Evolutionary conservation across 2,113 vertebrate species (phyloP), one percentile per base, ranked within the genome.

Genomic region (Prinia subflava): DNA sequence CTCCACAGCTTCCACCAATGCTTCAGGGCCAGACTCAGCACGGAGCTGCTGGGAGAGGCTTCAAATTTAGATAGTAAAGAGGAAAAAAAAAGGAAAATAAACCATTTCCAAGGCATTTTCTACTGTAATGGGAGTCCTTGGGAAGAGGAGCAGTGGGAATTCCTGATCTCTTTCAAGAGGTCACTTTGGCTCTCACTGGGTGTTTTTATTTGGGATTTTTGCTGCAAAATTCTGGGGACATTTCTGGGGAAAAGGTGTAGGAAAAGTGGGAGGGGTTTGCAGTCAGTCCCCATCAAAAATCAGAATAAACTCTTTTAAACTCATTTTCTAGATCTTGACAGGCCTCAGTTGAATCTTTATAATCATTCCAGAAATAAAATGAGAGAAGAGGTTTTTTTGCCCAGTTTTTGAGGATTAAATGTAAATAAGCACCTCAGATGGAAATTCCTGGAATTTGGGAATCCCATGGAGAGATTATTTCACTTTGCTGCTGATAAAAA

Each of bases 361-460:
- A 5, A 39, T 33, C 47, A 5, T 68, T 47, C 50, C 67, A 62
- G 71, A n/a, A 53, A 28, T 15, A 53, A 76, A 82, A 57, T 2
- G 8, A 50, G 5, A 13, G 27, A 25, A 56, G 3, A 8, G 9
- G 5, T 0, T 1, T 49, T 59, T 25, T 56, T 27, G 1, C 8
- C 20, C 15, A 6, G 59, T 77, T 92, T 65, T 2, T 13, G 30
- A 47, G n/a, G 11, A 9, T 23, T 39, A 4, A 33, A 19, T 22
- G 5, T 60, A 41, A 83, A 46, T 42, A 25, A 80, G 15, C 49
- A 15, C 33, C 49, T 23, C 9, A 50, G 13, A 18, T 20, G 1
- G 1, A 22, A 65, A 33, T 52, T 22, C 31, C 5, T 30, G n/a
- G 33, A 8, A 41, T 50, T 52, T 73, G 49, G 62, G 65, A 53